Percentiles rank a stretch among this genome's conserved stretches.
Evolutionary conservation across 2,113 vertebrate species (phyloP).

Genomic region (Speoplatyrhinus poulsoni): DNA sequence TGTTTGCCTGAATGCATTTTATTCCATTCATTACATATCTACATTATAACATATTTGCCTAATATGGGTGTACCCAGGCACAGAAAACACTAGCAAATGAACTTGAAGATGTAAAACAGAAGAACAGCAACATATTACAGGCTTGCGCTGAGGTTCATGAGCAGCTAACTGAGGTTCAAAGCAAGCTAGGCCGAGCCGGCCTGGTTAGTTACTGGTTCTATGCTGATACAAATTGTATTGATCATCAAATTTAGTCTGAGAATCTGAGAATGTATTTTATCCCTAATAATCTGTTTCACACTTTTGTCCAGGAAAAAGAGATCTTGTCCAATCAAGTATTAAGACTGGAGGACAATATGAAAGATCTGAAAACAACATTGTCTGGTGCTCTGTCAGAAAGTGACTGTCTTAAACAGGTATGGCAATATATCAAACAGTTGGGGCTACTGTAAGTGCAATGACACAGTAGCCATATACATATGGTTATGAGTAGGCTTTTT

Average conservation of each 20-base stretch:
- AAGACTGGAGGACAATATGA: slow-evolving; percentile 66
- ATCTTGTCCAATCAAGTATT: slow-evolving; percentile 66
- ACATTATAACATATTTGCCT: not conserved
- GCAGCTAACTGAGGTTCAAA: slow-evolving; percentile 66
- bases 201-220: slow-evolving; percentile 57
- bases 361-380: slow-evolving; percentile 65
- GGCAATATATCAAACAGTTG: not conserved
- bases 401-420: slow-evolving; percentile 69
- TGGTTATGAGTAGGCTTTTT: not conserved
- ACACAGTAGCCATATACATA: not conserved
- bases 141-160: slow-evolving; percentile 60
- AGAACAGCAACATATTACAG: slow-evolving; percentile 32
- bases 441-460: not conserved
- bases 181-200: slow-evolving; percentile 61
- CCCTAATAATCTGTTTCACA: not conserved
- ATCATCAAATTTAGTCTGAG: not conserved
- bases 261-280: not conserved
- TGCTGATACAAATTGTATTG: not conserved
- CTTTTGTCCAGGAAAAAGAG: slow-evolving; percentile 71
- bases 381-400: slow-evolving; percentile 53
- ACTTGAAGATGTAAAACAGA: slow-evolving; percentile 62
- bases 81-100: slow-evolving; percentile 55
- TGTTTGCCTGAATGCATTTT: not conserved
- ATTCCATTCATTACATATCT: not conserved
- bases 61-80: slow-evolving; percentile 36